Conservation (phyloP, 2,797 vertebrate genomes). For the Tenualosa ilisha region DNA sequence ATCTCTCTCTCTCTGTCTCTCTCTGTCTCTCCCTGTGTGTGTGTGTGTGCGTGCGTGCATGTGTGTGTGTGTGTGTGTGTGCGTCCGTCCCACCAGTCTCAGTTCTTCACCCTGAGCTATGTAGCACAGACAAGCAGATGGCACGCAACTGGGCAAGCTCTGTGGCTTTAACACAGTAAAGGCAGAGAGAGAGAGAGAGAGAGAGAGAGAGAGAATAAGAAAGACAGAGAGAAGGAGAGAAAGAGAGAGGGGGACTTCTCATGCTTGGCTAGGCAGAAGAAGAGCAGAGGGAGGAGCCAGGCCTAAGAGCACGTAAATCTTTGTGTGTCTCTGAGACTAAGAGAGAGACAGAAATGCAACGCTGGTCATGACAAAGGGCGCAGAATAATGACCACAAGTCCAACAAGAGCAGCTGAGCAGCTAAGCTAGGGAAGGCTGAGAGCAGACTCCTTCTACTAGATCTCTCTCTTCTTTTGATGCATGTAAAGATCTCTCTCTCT, state of each 20-base stretch:
- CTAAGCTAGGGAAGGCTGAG: neutral
- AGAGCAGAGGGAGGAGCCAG: conserved; percentile 80
- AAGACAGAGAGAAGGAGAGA: neutral
- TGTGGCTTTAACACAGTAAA: conserved; percentile 83
- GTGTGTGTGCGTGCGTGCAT: conserved; percentile 52
- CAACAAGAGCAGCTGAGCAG: neutral
- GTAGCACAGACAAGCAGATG: conserved; percentile 85
- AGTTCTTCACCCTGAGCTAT: conserved; percentile 69
- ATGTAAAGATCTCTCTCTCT: neutral
- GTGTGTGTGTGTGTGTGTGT: conserved; percentile 53
- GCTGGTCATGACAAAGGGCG: conserved; percentile 5
- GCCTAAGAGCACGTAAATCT: conserved; percentile 77
- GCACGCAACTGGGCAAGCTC: conserved; percentile 85
- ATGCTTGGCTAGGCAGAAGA: conserved; percentile 80
- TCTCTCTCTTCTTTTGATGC: neutral
- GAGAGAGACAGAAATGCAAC: conserved; percentile 33
- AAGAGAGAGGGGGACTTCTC: conserved; percentile 69
- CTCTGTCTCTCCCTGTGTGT: neutral
- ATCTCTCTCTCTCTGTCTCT: neutral
- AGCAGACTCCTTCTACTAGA: neutral
- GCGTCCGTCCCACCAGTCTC: conserved; percentile 70
- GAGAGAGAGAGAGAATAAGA: neutral
- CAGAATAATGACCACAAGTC: conserved; percentile 28
- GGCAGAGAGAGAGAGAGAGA: conserved; percentile 61
- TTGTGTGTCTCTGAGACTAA: conserved; percentile 62